Evolutionary conservation across 2,113 vertebrate genomes (phyloP).

Genomic region (Erythrolamprus reginae): DNA sequence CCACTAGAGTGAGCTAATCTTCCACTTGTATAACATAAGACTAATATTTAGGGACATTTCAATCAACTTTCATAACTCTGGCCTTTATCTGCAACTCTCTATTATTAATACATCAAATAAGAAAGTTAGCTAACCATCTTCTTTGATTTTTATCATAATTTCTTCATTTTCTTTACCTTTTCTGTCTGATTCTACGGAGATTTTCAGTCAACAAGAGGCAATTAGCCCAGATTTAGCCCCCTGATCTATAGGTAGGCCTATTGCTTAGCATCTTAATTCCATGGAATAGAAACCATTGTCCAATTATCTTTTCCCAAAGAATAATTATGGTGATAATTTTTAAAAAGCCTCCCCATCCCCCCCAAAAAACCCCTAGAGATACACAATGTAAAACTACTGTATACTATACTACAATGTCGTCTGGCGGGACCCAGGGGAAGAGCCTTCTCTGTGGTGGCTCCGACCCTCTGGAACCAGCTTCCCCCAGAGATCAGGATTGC

Average conservation of each 20-base stretch:
- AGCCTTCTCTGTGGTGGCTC: no score
- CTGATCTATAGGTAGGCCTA: background rate
- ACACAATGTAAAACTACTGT: no score
- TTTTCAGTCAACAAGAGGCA: no score
- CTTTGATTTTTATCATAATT: background rate
- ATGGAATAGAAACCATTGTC: background rate
- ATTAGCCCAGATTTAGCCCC: no score
- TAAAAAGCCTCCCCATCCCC: background rate
- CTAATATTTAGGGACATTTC: background rate
- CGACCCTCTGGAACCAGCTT: no score
- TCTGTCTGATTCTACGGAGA: background rate
- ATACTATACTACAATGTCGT: no score
- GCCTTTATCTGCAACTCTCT: background rate
- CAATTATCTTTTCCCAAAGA: background rate
- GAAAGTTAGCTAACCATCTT: background rate
- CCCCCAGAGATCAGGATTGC: no score
- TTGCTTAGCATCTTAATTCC: background rate
- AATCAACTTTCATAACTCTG: background rate
- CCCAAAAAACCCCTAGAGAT: no score
- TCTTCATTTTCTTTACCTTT: background rate
- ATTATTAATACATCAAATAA: background rate
- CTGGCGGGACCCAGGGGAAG: no score
- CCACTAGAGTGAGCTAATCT: constrained; percentile 30
- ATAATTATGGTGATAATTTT: background rate
- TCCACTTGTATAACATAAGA: background rate